phyloP scores from a whole-genome alignment of 2,888 invertebrate species.

The Hypolimnas misippus region DNA sequence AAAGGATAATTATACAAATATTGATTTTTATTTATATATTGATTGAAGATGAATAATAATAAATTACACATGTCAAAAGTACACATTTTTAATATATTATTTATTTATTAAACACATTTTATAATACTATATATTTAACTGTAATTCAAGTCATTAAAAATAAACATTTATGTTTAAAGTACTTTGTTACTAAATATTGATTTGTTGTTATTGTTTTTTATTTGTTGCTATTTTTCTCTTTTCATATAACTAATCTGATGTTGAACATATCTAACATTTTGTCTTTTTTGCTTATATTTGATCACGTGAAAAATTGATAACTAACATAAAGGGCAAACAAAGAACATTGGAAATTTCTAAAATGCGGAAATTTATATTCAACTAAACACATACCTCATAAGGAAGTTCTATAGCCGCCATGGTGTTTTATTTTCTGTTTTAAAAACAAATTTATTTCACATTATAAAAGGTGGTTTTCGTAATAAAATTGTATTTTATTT shows the following conservation, averaged over 20 bases:
- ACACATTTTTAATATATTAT: too few species aligned
- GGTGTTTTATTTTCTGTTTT: slow-evolving; percentile 3
- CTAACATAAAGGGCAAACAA: slow-evolving; percentile 57
- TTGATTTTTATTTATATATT: too few species aligned
- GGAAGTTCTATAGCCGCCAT: slow-evolving; percentile 65
- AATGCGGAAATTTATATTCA: slow-evolving; percentile 28
- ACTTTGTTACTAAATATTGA: not conserved
- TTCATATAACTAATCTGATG: too few species aligned
- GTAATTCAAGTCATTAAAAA: not conserved
- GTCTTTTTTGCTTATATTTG: slow-evolving; percentile 9
- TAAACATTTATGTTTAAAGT: too few species aligned
- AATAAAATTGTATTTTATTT: slow-evolving; percentile 2
- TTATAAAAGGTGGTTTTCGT: slow-evolving; percentile 19
- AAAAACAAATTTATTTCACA: slow-evolving; percentile 27
- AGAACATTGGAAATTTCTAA: slow-evolving; percentile 46
- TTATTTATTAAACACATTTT: not conserved
- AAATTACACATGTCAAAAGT: too few species aligned
- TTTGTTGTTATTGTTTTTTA: not conserved
- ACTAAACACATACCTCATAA: slow-evolving; percentile 60
- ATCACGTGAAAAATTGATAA: slow-evolving; percentile 73
- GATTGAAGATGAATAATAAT: too few species aligned
- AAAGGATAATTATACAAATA: too few species aligned
- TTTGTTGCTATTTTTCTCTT: too few species aligned
- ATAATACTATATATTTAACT: not conserved
- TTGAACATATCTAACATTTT: too few species aligned